Evolutionary conservation across 2,888 invertebrate species (phyloP).

Genomic region (Barypeithes pellucidus): DNA sequence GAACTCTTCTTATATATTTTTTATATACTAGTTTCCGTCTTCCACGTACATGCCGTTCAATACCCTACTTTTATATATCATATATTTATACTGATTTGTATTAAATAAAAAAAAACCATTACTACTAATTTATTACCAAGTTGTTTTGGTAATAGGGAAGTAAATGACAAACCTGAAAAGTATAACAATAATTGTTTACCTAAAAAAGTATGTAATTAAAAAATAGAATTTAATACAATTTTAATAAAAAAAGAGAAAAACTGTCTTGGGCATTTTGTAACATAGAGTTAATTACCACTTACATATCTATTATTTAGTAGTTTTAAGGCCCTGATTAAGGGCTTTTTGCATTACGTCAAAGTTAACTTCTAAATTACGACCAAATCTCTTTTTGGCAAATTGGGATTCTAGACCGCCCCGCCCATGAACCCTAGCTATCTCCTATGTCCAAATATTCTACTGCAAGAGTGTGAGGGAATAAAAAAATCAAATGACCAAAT

Average conservation of each 20-base stretch:
- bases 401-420: slow-evolving; percentile 46
- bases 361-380: slow-evolving; percentile 29
- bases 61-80: slow-evolving; percentile 68
- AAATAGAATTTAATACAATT: slow-evolving; percentile 70
- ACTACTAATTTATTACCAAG: slow-evolving; percentile 62
- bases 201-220: slow-evolving; percentile 67
- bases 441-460: background rate
- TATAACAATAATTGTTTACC: slow-evolving; percentile 68
- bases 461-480: slow-evolving; percentile 1
- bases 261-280: slow-evolving; percentile 69
- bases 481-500: slow-evolving; percentile 59
- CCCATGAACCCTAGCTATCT: slow-evolving; percentile 18
- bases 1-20: slow-evolving; percentile 22
- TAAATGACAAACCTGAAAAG: slow-evolving; percentile 63
- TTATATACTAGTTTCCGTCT: slow-evolving; percentile 41
- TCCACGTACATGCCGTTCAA: slow-evolving; percentile 65
- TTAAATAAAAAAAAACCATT: slow-evolving; percentile 70
- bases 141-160: slow-evolving; percentile 58
- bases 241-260: slow-evolving; percentile 66
- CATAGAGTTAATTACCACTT: slow-evolving; percentile 57
- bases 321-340: slow-evolving; percentile 7
- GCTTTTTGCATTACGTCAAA: slow-evolving; percentile 36
- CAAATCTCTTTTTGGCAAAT: slow-evolving; percentile 49
- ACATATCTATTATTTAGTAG: slow-evolving; percentile 60
- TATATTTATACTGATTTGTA: slow-evolving; percentile 70